phyloP scores from a whole-genome alignment of 2,888 invertebrate genomes.

The Dorcus hopei region DNA sequence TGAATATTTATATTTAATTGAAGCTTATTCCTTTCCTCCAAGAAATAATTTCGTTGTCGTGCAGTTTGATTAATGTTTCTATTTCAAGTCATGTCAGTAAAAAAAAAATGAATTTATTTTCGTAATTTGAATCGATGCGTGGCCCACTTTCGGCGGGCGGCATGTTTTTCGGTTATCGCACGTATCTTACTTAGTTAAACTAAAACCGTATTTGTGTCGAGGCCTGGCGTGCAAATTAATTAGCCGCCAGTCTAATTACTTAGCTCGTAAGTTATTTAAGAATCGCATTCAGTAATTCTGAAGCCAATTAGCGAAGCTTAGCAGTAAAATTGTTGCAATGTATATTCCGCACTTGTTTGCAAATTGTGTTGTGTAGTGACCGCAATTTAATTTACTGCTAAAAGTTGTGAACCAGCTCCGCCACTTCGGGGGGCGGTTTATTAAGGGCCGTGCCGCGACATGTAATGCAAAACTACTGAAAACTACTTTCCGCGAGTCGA shows the following conservation, averaged over 20 bases:
- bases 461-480: conserved; percentile 18
- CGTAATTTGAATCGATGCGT: no score
- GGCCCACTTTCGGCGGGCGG: no score
- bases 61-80: no score
- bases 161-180: no score
- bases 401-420: conserved; percentile 22
- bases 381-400: conserved; percentile 34
- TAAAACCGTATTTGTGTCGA: no score
- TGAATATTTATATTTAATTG: no score
- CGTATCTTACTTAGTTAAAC: no score
- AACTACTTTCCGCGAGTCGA: conserved; percentile 9
- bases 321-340: neutral
- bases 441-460: conserved; percentile 16
- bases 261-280: neutral
- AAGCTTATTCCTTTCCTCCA: no score
- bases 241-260: neutral
- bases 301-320: neutral
- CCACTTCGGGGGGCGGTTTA: conserved; percentile 18
- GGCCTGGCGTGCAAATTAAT: no score
- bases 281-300: conserved; percentile 5
- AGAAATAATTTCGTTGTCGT: no score
- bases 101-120: no score
- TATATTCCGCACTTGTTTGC: conserved; percentile 18
- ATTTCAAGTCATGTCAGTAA: no score
- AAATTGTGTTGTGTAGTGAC: conserved; percentile 32